Base-by-base conservation (phyloP, 2,888 invertebrate species). In the Ectobius pallidus region DNA sequence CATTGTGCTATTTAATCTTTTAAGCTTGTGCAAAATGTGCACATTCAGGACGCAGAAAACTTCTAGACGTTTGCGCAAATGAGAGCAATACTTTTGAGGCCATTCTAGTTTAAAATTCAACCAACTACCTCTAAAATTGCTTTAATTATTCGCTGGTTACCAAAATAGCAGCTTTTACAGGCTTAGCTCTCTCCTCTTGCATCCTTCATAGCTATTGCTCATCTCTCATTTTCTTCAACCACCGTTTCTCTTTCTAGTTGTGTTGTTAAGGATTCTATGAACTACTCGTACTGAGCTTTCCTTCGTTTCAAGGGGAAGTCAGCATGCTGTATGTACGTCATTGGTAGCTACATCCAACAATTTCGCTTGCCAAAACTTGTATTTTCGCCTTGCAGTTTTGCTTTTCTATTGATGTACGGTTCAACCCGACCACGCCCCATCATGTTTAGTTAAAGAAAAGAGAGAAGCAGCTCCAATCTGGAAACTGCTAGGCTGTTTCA, bases 121-220 rank as follows among this genome's bases (percentile, higher is more conserved):
- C 46, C 18, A 18, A 22, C 22, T 52, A 52, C 52, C 22, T 7
- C 22, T 9, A 52, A 52, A 52, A 22, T 52, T 52, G 22, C 52
- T 52, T 52, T 52, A 52, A 20, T 52, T 20, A 52, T 52, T 52
- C 20, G 52, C 22, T 52, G 52, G 52, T 52, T 52, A 20, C 52
- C 52, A 14, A 22, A 20, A 52, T 22, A 14, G 20, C 2, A n/a
- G n/a, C 20, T 52, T 52, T 18, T 6, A 34, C 7, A 6, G 52
- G 9, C 52, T 52, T 52, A 6, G 22, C 18, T n/a, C n/a, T n/a
- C n/a, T n/a, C n/a, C n/a, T n/a, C n/a, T n/a, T n/a, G n/a, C n/a
- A 52, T 4, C 46, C 46, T 46, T 34, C n/a, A n/a, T n/a, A 46
- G n/a, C 46, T n/a, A 46, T 46, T 46, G 7, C 46, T 46, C 46